Conservation (phyloP, 2,113 vertebrate species). For the Phyllostomus discolor region DNA sequence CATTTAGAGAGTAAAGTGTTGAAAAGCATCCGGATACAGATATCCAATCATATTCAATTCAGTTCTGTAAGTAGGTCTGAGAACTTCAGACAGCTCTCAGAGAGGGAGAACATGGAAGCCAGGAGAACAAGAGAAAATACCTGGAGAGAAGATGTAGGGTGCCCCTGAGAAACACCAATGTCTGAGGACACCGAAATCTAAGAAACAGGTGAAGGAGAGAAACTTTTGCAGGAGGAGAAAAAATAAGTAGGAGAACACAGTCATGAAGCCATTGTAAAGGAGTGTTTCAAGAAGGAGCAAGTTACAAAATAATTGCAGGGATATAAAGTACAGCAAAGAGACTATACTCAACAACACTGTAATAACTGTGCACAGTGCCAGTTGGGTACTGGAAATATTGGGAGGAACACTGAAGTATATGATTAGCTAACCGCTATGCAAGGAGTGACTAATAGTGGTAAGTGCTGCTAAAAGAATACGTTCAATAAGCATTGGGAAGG, state of each 20-base stretch:
- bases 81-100: background rate
- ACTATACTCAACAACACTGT: background rate
- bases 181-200: background rate
- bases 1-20: background rate
- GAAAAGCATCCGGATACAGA: background rate
- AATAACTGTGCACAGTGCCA: background rate
- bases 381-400: background rate
- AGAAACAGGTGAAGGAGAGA: background rate
- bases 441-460: background rate
- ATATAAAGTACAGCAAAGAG: background rate
- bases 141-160: fast-evolving
- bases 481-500: background rate
- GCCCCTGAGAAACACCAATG: background rate
- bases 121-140: background rate
- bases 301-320: background rate
- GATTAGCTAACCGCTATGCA: background rate
- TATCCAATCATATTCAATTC: background rate
- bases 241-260: background rate
- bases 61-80: background rate
- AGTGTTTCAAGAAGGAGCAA: background rate
- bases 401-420: background rate
- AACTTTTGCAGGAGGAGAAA: background rate
- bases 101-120: background rate
- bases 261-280: background rate
- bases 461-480: background rate